Evolutionary conservation across 2,888 invertebrate genomes (phyloP).

Genomic region (Branchipolynoe longqiensis): DNA sequence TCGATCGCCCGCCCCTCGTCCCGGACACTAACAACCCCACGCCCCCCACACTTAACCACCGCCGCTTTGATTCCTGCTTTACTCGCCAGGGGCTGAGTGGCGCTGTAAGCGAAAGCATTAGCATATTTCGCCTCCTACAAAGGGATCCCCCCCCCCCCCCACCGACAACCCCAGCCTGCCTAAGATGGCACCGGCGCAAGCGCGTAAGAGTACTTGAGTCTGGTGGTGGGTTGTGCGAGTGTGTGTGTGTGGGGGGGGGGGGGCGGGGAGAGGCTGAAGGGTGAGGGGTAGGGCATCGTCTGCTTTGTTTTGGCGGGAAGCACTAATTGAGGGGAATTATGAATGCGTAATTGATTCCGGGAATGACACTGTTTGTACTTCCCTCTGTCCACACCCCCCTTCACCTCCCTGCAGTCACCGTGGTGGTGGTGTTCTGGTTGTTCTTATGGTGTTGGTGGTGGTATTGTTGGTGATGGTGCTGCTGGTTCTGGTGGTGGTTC

Average conservation of each 20-base stretch:
- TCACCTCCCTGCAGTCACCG: too few species aligned
- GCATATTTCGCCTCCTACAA: slow-evolving; percentile 33
- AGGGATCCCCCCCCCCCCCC: slow-evolving; percentile 24
- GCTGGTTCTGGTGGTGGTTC: too few species aligned
- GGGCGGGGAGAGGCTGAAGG: too few species aligned
- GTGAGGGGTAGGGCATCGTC: too few species aligned
- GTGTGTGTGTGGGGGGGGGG: too few species aligned
- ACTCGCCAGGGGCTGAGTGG: slow-evolving; percentile 40
- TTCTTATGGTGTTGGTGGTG: too few species aligned
- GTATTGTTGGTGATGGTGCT: too few species aligned
- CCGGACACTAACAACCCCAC: slow-evolving; percentile 1
- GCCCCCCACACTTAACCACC: neutral
- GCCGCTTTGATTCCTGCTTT: slow-evolving; percentile 21
- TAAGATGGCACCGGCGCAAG: slow-evolving; percentile 31
- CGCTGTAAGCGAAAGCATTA: neutral
- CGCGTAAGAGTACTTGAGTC: slow-evolving; percentile 40
- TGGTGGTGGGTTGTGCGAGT: neutral
- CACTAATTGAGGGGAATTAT: slow-evolving; percentile 36
- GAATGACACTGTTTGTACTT: too few species aligned
- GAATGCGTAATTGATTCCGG: slow-evolving; percentile 39
- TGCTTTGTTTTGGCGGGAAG: slow-evolving; percentile 28
- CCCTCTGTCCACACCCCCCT: too few species aligned
- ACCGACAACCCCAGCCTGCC: too few species aligned
- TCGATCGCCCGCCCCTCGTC: too few species aligned
- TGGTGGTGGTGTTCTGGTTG: too few species aligned